Base-by-base conservation (phyloP, 2,888 invertebrate genomes). In the Tolmerus cingulatus region DNA sequence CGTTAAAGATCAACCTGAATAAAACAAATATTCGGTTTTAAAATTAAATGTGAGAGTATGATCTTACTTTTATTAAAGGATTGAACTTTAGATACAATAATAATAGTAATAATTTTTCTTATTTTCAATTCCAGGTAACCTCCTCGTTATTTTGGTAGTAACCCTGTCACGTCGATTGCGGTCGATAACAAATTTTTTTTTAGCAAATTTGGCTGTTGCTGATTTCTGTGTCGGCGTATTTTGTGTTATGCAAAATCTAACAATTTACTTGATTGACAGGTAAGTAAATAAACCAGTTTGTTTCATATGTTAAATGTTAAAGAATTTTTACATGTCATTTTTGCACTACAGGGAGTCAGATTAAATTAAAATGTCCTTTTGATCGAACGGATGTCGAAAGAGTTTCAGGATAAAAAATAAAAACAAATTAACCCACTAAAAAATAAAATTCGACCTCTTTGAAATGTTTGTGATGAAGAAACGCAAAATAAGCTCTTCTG, bases 141-240 rank as follows among this genome's bases (percentile, higher is more conserved):
- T 97, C 74, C 94, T 98, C 90, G 97, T 98, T 86, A 96, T 98
- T 89, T 93, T 97, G 87, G 97, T 98, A 88, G 97, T 98, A 87
- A 95, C 96, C 5, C 92, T 96, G 88, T 97, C 97, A 88, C 94
- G 97, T 87, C 94, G 97, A 79, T 94, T 98, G 90, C 94, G 97
- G 87, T 97, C 97, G 51, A 96, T 97, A 89, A 98, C 98, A 74
- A 98, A 98, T 93, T 97, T 98, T 92, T 98, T 98, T 92, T 93
- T 98, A 91, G 97, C 97, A 27, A 98, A 98, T 92, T 93, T 98
- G 89, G 98, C 98, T 0, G 95, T 97, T 86, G 98, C 98, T 4
- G 98, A 98, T 93, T 95, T 98, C 89, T 97, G 97, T 91, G 98
- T 98, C n/a, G 97, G 97, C 9, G 94, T 97, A 86, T 98, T 98